phyloP scores from a whole-genome alignment of 2,888 invertebrate species.

The Acleris holmiana region DNA sequence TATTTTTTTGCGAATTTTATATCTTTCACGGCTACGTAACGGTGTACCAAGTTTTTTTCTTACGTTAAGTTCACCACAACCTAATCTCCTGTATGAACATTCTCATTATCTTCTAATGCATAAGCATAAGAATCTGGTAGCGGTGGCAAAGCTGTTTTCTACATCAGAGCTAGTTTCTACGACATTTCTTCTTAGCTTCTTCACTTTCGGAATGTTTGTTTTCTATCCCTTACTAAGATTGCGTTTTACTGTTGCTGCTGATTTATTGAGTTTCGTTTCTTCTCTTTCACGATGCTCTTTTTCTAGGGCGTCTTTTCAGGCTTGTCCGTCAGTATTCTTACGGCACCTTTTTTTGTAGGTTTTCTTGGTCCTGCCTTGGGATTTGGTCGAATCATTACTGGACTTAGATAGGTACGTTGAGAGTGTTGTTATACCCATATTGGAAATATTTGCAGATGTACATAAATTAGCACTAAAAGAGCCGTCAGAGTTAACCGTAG shows the following conservation, averaged over 20 bases:
- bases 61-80: conserved; percentile 44
- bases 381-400: conserved; percentile 42
- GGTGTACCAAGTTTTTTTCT: conserved; percentile 41
- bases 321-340: conserved; percentile 44
- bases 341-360: conserved; percentile 37
- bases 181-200: conserved; percentile 29
- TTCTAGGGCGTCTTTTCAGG: conserved; percentile 41
- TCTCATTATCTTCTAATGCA: conserved; percentile 32
- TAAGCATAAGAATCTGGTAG: conserved; percentile 36
- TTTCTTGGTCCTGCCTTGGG: conserved; percentile 42
- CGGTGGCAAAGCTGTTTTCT: conserved; percentile 33
- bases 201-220: conserved; percentile 27
- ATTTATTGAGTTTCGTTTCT: conserved; percentile 22
- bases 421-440: not conserved
- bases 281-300: conserved; percentile 32
- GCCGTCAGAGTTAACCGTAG: not conserved
- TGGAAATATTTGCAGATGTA: not conserved
- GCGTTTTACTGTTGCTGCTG: conserved; percentile 16
- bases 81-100: conserved; percentile 42
- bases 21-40: conserved; percentile 42
- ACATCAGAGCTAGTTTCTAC: conserved; percentile 34
- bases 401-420: conserved; percentile 37
- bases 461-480: not conserved
- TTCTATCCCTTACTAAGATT: conserved; percentile 22
- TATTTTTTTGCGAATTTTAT: conserved; percentile 45